Evolutionary conservation across 2,797 vertebrate species (phyloP), one percentile per base, ranked within the genome.

Genomic region (Falco berigora): DNA sequence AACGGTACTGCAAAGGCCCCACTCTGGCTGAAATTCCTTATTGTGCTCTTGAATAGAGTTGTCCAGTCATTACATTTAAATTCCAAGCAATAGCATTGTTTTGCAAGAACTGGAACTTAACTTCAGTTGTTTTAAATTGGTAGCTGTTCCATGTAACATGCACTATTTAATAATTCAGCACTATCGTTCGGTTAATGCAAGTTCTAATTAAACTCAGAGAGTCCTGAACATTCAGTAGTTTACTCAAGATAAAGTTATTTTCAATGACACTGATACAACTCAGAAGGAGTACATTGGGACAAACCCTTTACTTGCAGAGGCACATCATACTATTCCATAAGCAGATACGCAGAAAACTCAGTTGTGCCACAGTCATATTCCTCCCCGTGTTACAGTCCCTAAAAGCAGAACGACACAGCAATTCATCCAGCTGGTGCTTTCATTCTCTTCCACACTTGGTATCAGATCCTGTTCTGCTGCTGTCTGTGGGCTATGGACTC

Each of bases 321-420:
- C 14, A 32, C 25, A 27, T 10, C 23, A 17, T 27, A 12, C 8
- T 56, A 23, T 56, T 78, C 42, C 32, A 46, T 15, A 46, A 55
- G 27, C 0, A 1, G 25, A 49, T 56, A 49, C 12, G 18, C 17
- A 53, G 20, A 71, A 71, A 74, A 52, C 27, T 77, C 80, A 1
- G 0, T 4, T 61, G 12, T 67, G 11, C 32, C 10, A 3, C 24
- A 55, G 5, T 38, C n/a, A 5, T 28, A 21, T 28, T 90, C 27
- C 34, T 79, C 23, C 16, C 34, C 6, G 10, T 6, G 2, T 42
- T 40, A 59, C 22, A 47, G 63, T 9, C 36, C 72, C 61, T 56
- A 69, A 83, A 85, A 90, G 11, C 5, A 28, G 47, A 88, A 85
- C 59, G n/a, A 49, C 46, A 20, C 5, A 42, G 30, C 28, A 80